phyloP scores from a whole-genome alignment of 2,113 vertebrate species.

The Pangasianodon hypophthalmus region DNA sequence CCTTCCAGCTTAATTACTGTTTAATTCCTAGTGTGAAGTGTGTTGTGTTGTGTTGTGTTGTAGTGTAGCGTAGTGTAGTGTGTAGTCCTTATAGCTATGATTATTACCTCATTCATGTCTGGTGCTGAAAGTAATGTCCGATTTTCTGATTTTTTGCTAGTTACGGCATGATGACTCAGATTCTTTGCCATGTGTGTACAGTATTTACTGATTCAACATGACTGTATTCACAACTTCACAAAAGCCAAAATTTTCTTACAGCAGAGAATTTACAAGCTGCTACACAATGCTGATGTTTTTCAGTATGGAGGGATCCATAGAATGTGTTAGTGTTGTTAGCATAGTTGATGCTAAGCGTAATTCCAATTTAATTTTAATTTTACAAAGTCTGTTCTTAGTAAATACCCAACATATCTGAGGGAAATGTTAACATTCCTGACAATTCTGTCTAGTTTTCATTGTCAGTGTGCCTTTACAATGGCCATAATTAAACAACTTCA shows the following conservation, averaged over 20 bases:
- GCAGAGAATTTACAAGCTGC: background rate
- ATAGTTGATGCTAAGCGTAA: background rate
- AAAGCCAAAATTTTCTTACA: background rate
- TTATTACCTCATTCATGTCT: background rate
- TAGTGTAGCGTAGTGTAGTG: conserved; percentile 41
- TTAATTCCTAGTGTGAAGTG: background rate
- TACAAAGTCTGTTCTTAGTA: background rate
- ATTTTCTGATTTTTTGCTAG: background rate
- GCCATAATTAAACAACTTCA: background rate
- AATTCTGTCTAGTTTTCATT: background rate
- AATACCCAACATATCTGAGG: background rate
- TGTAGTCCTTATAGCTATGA: background rate
- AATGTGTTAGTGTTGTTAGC: background rate
- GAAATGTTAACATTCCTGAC: background rate
- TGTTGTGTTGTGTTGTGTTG: conserved; percentile 59
- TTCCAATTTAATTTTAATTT: background rate
- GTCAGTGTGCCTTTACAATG: background rate
- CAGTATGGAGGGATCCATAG: background rate
- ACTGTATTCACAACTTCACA: background rate
- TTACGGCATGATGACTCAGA: background rate
- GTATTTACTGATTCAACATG: background rate
- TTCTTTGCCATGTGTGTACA: background rate
- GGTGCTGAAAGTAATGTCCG: background rate
- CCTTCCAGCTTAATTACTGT: background rate
- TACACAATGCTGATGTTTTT: background rate